Base-by-base conservation (phyloP, 2,797 vertebrate species). In the Apogon talboti region DNA sequence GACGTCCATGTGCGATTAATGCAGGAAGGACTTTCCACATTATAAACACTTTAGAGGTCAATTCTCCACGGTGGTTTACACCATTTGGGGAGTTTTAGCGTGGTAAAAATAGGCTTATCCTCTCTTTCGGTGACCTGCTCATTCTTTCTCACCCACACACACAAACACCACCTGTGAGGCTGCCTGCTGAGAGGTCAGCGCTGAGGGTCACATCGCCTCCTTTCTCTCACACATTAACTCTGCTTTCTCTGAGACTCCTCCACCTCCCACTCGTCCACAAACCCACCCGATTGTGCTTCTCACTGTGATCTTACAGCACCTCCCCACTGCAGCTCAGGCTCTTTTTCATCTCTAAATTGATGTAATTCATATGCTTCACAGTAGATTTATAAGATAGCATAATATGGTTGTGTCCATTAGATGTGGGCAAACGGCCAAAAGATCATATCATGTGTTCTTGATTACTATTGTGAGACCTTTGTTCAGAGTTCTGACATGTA, bases 11-110 rank as follows among this genome's bases (percentile, higher is more conserved):
- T 55, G 76, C 11, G 53, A 75, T 76, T 69, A 79, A 70, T 51
- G 65, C 72, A 62, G 63, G 53, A 28, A 48, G 70, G 50, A 75
- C 56, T 85, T 89, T 80, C 50, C 86, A 84, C 71, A 50, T 87
- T 71, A 77, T 78, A 66, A 83, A 83, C 80, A 80, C 79, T 58
- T 63, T 37, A 40, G 46, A 67, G 82, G 65, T 82, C 78, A 44
- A 24, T 61, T 74, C 57, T 78, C 45, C 11, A 57, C 18, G 12
- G 66, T 10, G 47, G n/a, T 76, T 81, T 54, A 30, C 57, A 69
- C 58, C 40, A 42, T 76, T 74, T 52, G 38, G 44, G 46, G 62
- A 66, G 63, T 59, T 71, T 73, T 7, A 42, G 8, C 2, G 53
- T 12, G 18, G 38, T 77, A 75, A 69, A 82, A 84, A 82, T 52